These are phyloP conservation scores for Laticauda colubrina DNA, from an alignment of 2,113 vertebrate species.

Conservation along the genomic window DNA sequence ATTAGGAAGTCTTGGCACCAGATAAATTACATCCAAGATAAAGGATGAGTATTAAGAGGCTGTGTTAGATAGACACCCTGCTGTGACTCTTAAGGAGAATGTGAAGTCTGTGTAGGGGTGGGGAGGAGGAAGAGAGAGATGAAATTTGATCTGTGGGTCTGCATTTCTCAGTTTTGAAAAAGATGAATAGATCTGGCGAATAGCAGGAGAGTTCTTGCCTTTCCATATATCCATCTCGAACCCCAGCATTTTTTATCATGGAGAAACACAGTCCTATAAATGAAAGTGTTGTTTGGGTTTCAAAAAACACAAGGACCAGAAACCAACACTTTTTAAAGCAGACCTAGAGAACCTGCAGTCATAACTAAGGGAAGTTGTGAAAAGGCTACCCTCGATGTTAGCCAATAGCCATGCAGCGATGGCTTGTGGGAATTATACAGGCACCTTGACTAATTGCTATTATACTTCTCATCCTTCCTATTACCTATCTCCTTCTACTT, in stretches of 20 bases:
- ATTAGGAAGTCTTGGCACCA: constrained; percentile 39
- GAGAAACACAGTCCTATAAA: not conserved
- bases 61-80: constrained; percentile 35
- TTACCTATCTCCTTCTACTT: no score
- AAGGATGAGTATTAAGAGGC: constrained; percentile 27
- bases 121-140: not conserved
- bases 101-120: not conserved
- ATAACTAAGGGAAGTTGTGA: not conserved
- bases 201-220: not conserved
- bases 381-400: not conserved
- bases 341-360: not conserved
- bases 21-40: constrained; percentile 32
- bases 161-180: not conserved
- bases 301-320: not conserved
- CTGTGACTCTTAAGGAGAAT: constrained; percentile 19
- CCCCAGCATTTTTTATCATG: not conserved
- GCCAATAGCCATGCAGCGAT: not conserved
- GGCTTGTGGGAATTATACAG: not conserved
- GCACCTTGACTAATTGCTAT: no score
- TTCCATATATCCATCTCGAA: not conserved
- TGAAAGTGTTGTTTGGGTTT: not conserved
- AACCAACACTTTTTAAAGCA: not conserved
- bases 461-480: no score
- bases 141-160: constrained; percentile 25
- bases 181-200: not conserved